Conservation (phyloP, 2,113 vertebrate species). For the Ptyas mucosa region DNA sequence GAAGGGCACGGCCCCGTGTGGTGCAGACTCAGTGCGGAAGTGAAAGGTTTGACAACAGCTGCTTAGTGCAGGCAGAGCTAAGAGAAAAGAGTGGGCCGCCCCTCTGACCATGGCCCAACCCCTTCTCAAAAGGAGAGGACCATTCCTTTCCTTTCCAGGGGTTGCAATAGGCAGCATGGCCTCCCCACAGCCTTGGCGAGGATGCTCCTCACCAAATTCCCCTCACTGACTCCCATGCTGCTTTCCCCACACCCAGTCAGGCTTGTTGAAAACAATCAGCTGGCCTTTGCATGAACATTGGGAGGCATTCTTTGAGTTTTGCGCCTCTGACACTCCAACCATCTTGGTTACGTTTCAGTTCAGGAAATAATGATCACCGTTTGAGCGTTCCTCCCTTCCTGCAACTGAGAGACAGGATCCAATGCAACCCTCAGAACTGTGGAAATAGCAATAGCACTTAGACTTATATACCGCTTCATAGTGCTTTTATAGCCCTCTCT, state of each 20-base stretch:
- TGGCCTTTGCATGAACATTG: not conserved
- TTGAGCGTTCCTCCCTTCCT: no score
- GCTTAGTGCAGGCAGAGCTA: not conserved
- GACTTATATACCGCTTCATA: no score
- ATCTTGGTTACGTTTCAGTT: not conserved
- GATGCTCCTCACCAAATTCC: not conserved
- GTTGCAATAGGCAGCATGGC: not conserved
- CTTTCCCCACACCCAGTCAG: not conserved
- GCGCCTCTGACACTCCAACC: not conserved
- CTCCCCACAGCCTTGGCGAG: not conserved
- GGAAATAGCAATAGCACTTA: not conserved
- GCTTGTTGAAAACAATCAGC: not conserved
- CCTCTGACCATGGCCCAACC: no score
- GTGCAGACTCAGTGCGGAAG: not conserved
- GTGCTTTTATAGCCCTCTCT: no score
- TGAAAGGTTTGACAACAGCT: not conserved
- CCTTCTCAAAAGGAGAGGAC: not conserved
- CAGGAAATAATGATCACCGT: no score
- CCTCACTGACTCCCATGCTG: not conserved
- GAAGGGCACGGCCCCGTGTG: not conserved
- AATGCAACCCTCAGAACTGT: not conserved
- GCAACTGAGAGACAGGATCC: not conserved
- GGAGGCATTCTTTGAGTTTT: not conserved
- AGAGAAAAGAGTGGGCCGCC: not conserved
- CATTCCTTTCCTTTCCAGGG: not conserved